These are phyloP conservation scores for Tetragonisca angustula DNA, from an alignment of 2,888 invertebrate genomes.

Conservation along the genomic window DNA sequence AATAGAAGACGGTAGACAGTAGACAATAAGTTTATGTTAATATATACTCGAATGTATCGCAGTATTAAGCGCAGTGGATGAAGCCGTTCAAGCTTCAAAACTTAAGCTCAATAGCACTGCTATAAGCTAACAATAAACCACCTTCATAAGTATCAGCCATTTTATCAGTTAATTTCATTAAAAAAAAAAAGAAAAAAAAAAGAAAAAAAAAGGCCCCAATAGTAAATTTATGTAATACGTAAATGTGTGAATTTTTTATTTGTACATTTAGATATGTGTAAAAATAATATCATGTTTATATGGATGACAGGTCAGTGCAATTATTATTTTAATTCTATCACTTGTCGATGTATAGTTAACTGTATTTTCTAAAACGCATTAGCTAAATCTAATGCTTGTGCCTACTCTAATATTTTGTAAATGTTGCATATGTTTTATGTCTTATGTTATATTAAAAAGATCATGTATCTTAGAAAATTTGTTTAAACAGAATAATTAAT, in stretches of 20 bases:
- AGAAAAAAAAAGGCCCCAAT: not conserved
- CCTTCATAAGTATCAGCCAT: constrained; percentile 57
- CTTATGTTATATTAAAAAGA: not conserved
- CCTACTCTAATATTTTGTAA: constrained; percentile 14
- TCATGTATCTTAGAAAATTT: not conserved
- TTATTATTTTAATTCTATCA: constrained; percentile 29
- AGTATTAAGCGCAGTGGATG: not conserved
- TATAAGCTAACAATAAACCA: constrained; percentile 4
- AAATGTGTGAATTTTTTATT: constrained; percentile 17
- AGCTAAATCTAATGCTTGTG: constrained; percentile 9
- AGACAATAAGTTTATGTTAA: not conserved
- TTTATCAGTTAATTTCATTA: constrained; percentile 49
- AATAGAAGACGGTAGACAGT: not conserved
- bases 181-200: constrained; percentile 22
- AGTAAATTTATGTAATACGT: constrained; percentile 50
- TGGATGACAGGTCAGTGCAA: constrained; percentile 39
- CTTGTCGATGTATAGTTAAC: constrained; percentile 7
- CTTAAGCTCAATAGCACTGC: not conserved
- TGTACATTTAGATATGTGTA: constrained; percentile 11
- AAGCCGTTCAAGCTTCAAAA: not conserved
- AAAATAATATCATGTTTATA: constrained; percentile 15
- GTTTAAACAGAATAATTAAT: not conserved
- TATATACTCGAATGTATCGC: not conserved
- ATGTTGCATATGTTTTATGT: constrained; percentile 10
- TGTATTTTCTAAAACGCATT: constrained; percentile 39